A percentile compares a stretch with the other conserved stretches of the same genome.
Evolutionary conservation across 2,888 invertebrate genomes (phyloP).

Genomic region (Cecidostiba fungosa): DNA sequence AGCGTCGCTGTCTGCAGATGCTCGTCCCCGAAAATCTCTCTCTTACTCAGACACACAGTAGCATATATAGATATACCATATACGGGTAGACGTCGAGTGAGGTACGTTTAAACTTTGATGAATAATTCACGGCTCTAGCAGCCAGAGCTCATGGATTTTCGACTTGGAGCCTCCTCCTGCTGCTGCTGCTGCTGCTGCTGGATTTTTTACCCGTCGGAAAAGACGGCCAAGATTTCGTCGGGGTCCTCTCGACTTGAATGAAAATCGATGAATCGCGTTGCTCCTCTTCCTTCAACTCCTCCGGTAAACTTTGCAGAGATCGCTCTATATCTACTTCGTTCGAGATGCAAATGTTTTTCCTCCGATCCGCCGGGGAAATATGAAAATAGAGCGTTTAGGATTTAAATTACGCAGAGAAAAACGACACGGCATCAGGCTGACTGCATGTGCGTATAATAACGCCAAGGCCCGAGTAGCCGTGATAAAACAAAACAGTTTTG

Average conservation of each 20-base stretch:
- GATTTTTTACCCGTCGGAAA: conserved; percentile 1
- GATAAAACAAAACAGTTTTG: no score
- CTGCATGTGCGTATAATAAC: no score
- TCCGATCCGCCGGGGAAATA: not conserved
- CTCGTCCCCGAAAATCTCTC: not conserved
- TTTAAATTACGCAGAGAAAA: not conserved
- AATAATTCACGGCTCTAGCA: conserved; percentile 30
- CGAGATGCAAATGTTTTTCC: not conserved
- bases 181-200: not conserved
- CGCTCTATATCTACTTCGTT: not conserved
- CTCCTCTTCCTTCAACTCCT: not conserved
- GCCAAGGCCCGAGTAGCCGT: no score
- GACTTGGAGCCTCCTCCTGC: not conserved
- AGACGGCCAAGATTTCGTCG: not conserved
- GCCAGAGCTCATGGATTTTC: conserved; percentile 11
- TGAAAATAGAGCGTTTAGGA: no score
- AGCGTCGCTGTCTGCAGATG: not conserved
- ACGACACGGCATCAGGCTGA: no score
- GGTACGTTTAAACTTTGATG: conserved; percentile 20
- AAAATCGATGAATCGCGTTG: conserved; percentile 7
- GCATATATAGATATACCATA: not conserved
- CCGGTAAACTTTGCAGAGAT: not conserved
- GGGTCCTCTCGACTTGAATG: conserved; percentile 4
- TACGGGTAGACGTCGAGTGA: conserved; percentile 1
- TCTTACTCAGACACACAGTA: not conserved